Evolutionary conservation across 2,113 vertebrate genomes (phyloP).

Genomic region (Ochotona princeps): DNA sequence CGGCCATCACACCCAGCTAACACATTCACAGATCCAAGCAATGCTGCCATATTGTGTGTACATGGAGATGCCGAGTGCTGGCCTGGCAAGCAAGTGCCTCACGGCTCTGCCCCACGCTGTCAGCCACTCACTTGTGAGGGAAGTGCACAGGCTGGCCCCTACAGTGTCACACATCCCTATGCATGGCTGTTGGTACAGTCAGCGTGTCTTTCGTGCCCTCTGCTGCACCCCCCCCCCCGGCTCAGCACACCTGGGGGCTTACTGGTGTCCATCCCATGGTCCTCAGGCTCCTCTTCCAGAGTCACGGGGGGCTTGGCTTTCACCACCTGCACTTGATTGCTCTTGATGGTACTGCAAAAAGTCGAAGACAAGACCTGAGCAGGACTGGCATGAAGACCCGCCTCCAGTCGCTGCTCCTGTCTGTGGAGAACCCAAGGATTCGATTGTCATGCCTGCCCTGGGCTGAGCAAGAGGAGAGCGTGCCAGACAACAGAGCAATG

Average conservation of each 20-base stretch:
- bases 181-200: too few relatives aligned
- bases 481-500: too few relatives aligned
- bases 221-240: too few relatives aligned
- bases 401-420: fast-evolving
- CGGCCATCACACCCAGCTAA: background rate
- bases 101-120: too few relatives aligned
- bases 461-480: background rate
- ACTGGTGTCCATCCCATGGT: too few relatives aligned
- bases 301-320: too few relatives aligned
- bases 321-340: background rate
- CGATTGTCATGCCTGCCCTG: background rate
- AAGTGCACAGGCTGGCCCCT: background rate
- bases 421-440: background rate
- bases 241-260: background rate
- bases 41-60: too few relatives aligned
- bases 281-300: too few relatives aligned
- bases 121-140: background rate
- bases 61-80: too few relatives aligned
- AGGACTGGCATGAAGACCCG: background rate
- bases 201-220: background rate
- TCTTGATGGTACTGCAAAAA: conserved; percentile 39
- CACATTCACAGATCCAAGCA: too few relatives aligned
- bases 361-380: background rate
- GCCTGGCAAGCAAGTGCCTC: too few relatives aligned
- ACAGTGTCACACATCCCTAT: background rate